Evolutionary conservation across 1,140 invertebrate genomes (phyloP).

Genomic region (Papilio dardanus): DNA sequence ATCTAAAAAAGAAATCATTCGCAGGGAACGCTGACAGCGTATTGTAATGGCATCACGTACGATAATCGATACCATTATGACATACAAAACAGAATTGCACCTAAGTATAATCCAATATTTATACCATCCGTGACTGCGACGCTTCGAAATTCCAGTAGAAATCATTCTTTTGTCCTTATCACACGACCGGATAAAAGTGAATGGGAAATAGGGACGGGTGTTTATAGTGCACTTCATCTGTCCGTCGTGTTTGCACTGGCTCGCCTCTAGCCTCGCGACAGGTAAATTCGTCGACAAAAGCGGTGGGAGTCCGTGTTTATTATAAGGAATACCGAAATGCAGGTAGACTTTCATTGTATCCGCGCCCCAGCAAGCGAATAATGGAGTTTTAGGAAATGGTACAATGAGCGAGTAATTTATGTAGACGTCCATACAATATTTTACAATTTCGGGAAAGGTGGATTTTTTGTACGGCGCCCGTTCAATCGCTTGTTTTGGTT

Average conservation of each 20-base stretch:
- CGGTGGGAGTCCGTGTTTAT: slow-evolving; percentile 75
- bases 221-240: slow-evolving; percentile 44
- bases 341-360: slow-evolving; percentile 72
- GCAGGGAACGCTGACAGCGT: slow-evolving; percentile 59
- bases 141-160: slow-evolving; percentile 53
- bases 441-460: slow-evolving; percentile 74
- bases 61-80: slow-evolving; percentile 80
- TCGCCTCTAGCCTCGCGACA: slow-evolving; percentile 58
- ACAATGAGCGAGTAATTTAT: slow-evolving; percentile 80
- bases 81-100: slow-evolving; percentile 78
- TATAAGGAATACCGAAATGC: slow-evolving; percentile 74
- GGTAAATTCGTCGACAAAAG: slow-evolving; percentile 77
- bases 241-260: slow-evolving; percentile 74
- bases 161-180: slow-evolving; percentile 51
- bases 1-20: slow-evolving; percentile 74
- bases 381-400: slow-evolving; percentile 79
- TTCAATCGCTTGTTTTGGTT: slow-evolving; percentile 61
- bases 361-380: slow-evolving; percentile 67
- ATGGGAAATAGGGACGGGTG: slow-evolving; percentile 31
- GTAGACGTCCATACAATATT: slow-evolving; percentile 71
- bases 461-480: slow-evolving; percentile 53
- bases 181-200: slow-evolving; percentile 45
- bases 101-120: slow-evolving; percentile 82
- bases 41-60: slow-evolving; percentile 81
- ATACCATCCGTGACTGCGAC: slow-evolving; percentile 70